Evolutionary conservation across 2,888 invertebrate genomes (phyloP), one percentile per base, ranked within the genome.

Genomic region (Lasius fuliginosus): DNA sequence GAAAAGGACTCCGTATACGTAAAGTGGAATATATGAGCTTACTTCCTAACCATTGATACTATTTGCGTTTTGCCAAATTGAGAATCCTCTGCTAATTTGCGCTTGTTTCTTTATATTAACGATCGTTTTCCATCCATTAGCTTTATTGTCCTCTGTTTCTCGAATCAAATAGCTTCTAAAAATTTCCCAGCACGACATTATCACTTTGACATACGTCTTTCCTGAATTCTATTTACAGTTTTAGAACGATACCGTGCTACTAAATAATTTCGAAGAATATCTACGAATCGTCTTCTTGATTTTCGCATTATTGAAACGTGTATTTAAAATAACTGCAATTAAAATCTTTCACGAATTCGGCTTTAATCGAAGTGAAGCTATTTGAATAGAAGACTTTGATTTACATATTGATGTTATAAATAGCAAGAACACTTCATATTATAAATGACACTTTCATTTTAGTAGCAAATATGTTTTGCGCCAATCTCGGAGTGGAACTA

Each of bases 401-500:
- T 64, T 30, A 68, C 9, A 30, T 56, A 30, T 42, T 40, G 15
- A 56, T 36, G 40, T 67, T 12, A 23, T 77, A 67, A 56, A 67
- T 68, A 15, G 30, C 30, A 11, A 42, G 58, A 69, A 60, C 58
- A 18, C 46, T 46, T 79, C 1, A 27, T 36, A 46, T 69, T 46
- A 53, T 46, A 71, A 77, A 36, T 36, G 69, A 49, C 56, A 77
- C 18, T 71, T 49, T 12, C 60, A 71, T 56, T 67, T 67, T 12
- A 27, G 12, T 62, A 27, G 67, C 42, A 42, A 68, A 40, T 77
- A 36, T 60, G 27, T 71, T 79, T 79, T 23, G 56, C 69, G 15
- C 23, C 30, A 18, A 23, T 77, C 30, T 27, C 40, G 69, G 49
- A 42, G 68, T 42, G 15, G 11, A 33, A 23, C 33, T 60, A 71